Evolutionary conservation across 2,797 vertebrate genomes (phyloP).

Genomic region (Natrix natrix): DNA sequence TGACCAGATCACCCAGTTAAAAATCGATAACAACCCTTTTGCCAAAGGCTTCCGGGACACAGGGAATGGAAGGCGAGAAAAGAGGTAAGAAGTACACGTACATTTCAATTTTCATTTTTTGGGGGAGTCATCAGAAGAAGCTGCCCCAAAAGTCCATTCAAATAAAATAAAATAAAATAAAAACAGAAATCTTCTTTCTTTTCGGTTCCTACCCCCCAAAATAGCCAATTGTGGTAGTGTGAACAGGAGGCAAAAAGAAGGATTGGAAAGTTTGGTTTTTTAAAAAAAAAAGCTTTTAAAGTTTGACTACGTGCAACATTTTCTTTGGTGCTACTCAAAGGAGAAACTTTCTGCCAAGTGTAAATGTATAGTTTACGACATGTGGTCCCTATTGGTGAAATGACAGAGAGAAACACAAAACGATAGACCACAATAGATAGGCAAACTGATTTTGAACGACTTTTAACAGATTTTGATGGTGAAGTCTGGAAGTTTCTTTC

Average conservation of each 20-base stretch:
- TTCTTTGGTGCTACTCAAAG: accelerated
- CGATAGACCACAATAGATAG: no score
- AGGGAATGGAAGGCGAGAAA: slow-evolving; percentile 92
- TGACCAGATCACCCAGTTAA: slow-evolving; percentile 86
- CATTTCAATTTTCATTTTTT: accelerated
- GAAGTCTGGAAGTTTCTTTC: neutral
- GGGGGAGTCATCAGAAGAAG: no score
- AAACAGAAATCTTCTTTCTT: neutral
- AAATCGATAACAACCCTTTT: slow-evolving; percentile 98
- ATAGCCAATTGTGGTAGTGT: neutral
- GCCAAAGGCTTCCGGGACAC: slow-evolving; percentile 98
- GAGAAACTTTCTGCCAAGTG: neutral
- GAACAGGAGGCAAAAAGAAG: neutral
- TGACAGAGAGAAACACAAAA: neutral
- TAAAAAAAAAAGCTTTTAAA: neutral
- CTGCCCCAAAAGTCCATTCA: no score
- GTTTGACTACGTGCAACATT: neutral
- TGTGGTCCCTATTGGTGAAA: neutral
- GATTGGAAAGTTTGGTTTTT: neutral
- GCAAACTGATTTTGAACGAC: neutral
- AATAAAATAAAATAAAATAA: neutral
- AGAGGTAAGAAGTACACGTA: slow-evolving; percentile 82
- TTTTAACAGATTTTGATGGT: neutral
- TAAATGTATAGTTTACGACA: neutral
- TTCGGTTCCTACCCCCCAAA: neutral